A percentile compares a stretch with the other conserved stretches of the same genome.
These are phyloP conservation scores for Pseudopipra pipra DNA, from an alignment of 2,113 vertebrate species.

Conservation along the genomic window DNA sequence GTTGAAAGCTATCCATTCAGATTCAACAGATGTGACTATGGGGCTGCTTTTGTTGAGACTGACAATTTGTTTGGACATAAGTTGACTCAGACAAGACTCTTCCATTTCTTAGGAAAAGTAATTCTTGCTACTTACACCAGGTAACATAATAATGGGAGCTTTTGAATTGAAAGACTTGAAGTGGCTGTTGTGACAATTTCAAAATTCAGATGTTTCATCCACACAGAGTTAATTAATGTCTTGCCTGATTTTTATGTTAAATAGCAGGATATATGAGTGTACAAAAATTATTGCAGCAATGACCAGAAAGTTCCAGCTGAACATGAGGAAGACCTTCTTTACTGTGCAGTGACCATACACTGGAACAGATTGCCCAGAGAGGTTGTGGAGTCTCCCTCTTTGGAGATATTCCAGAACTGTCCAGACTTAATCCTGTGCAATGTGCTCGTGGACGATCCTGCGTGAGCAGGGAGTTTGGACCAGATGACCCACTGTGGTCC, in stretches of 20 bases:
- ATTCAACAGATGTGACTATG: not conserved
- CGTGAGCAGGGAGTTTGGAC: not conserved
- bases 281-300: not conserved
- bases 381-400: not conserved
- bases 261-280: not conserved
- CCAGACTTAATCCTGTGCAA: not conserved
- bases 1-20: not conserved
- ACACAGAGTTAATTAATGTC: not conserved
- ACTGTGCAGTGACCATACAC: not conserved
- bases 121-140: not conserved
- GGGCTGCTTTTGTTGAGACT: not conserved
- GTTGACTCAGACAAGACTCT: not conserved
- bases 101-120: not conserved
- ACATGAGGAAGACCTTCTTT: not conserved
- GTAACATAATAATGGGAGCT: not conserved
- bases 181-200: not conserved
- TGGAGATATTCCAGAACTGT: not conserved
- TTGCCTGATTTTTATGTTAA: not conserved
- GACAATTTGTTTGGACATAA: not conserved
- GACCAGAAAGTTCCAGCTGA: not conserved
- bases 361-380: not conserved
- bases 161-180: not conserved
- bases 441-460: not conserved
- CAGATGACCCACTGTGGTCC: not conserved
- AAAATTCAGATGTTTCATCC: not conserved